These are phyloP conservation scores for Eremobia ochroleuca DNA, from an alignment of 2,888 invertebrate genomes.

Conservation along the genomic window DNA sequence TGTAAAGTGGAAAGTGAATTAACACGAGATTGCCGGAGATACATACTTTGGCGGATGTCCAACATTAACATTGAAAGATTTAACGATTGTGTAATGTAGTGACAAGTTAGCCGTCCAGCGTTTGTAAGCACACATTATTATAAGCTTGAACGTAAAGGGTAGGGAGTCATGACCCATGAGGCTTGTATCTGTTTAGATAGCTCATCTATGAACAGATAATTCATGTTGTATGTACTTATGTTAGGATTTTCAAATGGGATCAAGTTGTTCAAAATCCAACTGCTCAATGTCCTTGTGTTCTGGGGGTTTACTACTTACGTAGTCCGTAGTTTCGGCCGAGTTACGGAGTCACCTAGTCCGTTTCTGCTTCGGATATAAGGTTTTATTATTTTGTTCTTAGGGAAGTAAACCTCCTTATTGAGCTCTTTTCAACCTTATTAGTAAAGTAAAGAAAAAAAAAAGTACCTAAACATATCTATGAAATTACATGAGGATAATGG, in stretches of 20 bases:
- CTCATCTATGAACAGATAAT: neutral
- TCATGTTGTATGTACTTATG: too few relatives aligned
- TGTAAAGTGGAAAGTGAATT: slow-evolving; percentile 4
- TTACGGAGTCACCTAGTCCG: too few relatives aligned
- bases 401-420: too few relatives aligned
- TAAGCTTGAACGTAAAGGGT: slow-evolving; percentile 21
- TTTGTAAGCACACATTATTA: slow-evolving; percentile 43
- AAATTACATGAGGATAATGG: too few relatives aligned
- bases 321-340: too few relatives aligned
- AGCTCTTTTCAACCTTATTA: neutral
- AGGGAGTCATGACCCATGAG: slow-evolving; percentile 13
- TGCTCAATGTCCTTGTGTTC: too few relatives aligned
- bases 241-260: neutral
- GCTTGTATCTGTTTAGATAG: neutral
- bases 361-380: too few relatives aligned
- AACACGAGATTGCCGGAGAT: slow-evolving; percentile 17
- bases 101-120: slow-evolving; percentile 45
- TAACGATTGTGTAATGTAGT: slow-evolving; percentile 42
- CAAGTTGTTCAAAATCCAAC: neutral
- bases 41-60: slow-evolving; percentile 51
- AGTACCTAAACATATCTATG: too few relatives aligned
- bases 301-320: too few relatives aligned
- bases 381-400: too few relatives aligned
- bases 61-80: slow-evolving; percentile 44
- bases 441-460: too few relatives aligned